A percentile compares a stretch with the other conserved stretches of the same genome.
Evolutionary conservation across 1,140 invertebrate species (phyloP).

Genomic region (Hetaerina americana): DNA sequence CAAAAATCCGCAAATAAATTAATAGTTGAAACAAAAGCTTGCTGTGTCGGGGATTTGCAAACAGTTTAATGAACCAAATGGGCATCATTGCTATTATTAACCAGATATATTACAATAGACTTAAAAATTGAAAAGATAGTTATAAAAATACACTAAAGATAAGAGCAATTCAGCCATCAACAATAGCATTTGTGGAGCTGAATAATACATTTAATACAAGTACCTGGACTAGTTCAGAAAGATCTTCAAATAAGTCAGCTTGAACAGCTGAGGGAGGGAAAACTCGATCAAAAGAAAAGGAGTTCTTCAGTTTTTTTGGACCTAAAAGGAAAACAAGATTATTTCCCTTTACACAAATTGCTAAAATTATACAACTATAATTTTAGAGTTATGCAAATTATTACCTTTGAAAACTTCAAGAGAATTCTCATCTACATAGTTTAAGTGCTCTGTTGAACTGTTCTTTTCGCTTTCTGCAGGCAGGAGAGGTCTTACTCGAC

Average conservation of each 20-base stretch:
- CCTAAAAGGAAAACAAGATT: neutral
- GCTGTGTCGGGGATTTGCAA: no score
- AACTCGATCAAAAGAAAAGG: slow-evolving; percentile 69
- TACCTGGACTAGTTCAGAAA: slow-evolving; percentile 41
- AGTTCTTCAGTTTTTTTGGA: slow-evolving; percentile 28
- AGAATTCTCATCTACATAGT: neutral
- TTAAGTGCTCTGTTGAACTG: neutral
- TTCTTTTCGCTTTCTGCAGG: neutral
- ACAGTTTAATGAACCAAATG: no score
- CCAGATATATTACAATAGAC: no score
- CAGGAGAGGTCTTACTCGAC: slow-evolving; percentile 52
- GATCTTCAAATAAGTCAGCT: slow-evolving; percentile 37
- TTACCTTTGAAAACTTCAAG: neutral
- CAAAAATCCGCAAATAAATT: no score
- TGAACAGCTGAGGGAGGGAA: slow-evolving; percentile 56
- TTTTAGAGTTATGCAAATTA: slow-evolving; percentile 12
- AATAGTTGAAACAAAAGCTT: no score
- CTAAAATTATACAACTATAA: slow-evolving; percentile 9
- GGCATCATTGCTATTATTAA: no score
- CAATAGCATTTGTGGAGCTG: no score
- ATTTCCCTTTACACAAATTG: neutral
- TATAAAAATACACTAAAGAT: no score
- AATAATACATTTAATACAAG: no score
- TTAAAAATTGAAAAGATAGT: no score
- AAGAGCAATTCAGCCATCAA: no score